These are phyloP conservation scores for Choristoneura fumiferana DNA, from an alignment of 1,140 invertebrate genomes.

Conservation along the genomic window DNA sequence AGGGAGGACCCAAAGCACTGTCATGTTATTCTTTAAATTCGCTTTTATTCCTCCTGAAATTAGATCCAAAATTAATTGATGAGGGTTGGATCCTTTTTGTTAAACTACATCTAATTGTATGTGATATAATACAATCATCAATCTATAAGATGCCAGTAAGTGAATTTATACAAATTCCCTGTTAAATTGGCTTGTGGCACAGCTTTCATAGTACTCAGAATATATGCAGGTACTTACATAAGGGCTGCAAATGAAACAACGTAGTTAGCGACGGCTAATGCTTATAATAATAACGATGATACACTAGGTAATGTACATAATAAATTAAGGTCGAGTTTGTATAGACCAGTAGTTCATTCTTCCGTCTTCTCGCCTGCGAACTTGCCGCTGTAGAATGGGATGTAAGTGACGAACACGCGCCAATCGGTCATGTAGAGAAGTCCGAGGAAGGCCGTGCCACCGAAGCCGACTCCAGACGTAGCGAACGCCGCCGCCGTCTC, in stretches of 20 bases:
- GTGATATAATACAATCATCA: no score
- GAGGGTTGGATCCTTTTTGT: no score
- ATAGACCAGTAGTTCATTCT: background rate
- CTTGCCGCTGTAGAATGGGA: constrained; percentile 87
- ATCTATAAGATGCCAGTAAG: no score
- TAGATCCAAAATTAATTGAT: no score
- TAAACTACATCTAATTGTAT: no score
- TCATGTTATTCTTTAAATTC: no score
- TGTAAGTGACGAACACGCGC: constrained; percentile 83
- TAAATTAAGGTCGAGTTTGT: background rate
- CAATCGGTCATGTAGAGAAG: constrained; percentile 88
- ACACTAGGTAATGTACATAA: constrained; percentile 13
- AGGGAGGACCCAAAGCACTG: no score
- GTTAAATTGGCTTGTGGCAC: no score
- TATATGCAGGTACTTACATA: constrained; percentile 12
- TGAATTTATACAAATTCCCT: no score
- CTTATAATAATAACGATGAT: constrained; percentile 10
- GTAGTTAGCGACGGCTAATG: constrained; percentile 3
- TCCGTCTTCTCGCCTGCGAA: constrained; percentile 78
- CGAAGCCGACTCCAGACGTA: constrained; percentile 80
- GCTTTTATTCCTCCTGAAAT: no score
- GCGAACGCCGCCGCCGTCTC: constrained; percentile 52
- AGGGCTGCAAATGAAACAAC: constrained; percentile 6
- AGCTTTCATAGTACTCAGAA: no score
- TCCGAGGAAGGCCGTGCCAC: constrained; percentile 77